phyloP scores from a whole-genome alignment of 2,797 vertebrate genomes.

The Pseudochirops cupreus region DNA sequence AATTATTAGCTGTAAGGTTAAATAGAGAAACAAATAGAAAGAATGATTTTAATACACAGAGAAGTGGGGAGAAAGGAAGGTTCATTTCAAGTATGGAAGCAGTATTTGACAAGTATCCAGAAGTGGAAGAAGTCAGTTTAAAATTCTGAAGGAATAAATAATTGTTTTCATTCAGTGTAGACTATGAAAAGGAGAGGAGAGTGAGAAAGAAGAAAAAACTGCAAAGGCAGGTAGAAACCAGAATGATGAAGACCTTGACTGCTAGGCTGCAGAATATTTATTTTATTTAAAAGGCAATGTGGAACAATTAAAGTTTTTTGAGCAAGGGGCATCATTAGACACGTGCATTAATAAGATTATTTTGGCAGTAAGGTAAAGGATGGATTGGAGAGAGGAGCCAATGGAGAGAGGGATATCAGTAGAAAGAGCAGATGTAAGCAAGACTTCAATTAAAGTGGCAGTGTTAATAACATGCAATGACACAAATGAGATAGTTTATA shows the following conservation, averaged over 20 bases:
- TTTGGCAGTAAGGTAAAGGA: not conserved
- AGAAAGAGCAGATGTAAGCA: not conserved
- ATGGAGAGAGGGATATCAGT: not conserved
- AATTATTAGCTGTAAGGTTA: too few relatives aligned
- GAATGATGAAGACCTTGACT: not conserved
- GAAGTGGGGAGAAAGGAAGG: too few relatives aligned
- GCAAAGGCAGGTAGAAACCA: not conserved
- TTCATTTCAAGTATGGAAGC: too few relatives aligned
- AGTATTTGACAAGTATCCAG: not conserved
- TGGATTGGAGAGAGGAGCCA: not conserved
- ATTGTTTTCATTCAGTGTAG: not conserved
- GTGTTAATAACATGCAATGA: not conserved
- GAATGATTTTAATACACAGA: too few relatives aligned
- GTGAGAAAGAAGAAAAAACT: not conserved
- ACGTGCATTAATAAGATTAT: not conserved
- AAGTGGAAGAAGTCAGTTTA: not conserved
- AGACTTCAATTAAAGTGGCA: not conserved
- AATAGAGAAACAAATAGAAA: too few relatives aligned
- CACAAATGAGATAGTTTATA: not conserved
- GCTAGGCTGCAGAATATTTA: rapidly evolving
- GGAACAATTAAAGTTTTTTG: not conserved
- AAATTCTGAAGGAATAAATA: not conserved
- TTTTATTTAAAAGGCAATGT: not conserved
- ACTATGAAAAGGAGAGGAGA: not conserved
- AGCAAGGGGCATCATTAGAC: not conserved